A percentile compares a stretch with the other conserved stretches of the same genome.
These are phyloP conservation scores for Rhingia rostrata DNA, from an alignment of 2,888 invertebrate genomes.

Conservation along the genomic window DNA sequence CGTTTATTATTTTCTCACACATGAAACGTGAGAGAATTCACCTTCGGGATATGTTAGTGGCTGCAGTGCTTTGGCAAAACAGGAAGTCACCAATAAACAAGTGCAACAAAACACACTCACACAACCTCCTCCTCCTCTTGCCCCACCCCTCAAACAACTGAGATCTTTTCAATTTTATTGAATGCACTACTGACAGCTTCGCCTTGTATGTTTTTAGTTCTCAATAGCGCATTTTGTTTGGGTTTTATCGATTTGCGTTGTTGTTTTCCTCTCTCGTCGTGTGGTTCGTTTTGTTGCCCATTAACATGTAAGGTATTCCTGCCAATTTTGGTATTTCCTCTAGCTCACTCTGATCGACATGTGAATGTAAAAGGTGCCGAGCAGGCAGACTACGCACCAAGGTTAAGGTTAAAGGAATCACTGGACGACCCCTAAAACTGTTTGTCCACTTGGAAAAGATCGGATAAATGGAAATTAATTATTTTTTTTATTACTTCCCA, in stretches of 20 bases:
- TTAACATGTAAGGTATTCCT: background rate
- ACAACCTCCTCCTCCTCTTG: no score
- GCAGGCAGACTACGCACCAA: background rate
- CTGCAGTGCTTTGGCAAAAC: background rate
- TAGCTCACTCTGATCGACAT: background rate
- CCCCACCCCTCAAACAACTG: no score
- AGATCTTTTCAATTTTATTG: background rate
- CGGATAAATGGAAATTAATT: constrained; percentile 2
- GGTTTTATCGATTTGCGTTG: constrained; percentile 1
- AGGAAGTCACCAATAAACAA: constrained; percentile 8
- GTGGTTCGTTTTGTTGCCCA: background rate
- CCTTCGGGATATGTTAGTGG: constrained; percentile 28
- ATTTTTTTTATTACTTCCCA: constrained; percentile 7
- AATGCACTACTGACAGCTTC: background rate
- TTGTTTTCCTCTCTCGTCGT: background rate
- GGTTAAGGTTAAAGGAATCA: constrained; percentile 1
- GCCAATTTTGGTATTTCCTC: constrained; percentile 5
- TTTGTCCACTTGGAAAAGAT: background rate
- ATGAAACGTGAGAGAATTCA: constrained; percentile 46
- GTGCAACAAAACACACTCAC: background rate
- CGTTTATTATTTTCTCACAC: constrained; percentile 8
- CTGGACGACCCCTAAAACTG: background rate
- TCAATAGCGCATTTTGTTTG: background rate
- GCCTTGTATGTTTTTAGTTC: background rate
- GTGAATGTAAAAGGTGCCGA: background rate